Conservation (phyloP, 2,888 invertebrate genomes). For the Temnothorax ravouxi region DNA sequence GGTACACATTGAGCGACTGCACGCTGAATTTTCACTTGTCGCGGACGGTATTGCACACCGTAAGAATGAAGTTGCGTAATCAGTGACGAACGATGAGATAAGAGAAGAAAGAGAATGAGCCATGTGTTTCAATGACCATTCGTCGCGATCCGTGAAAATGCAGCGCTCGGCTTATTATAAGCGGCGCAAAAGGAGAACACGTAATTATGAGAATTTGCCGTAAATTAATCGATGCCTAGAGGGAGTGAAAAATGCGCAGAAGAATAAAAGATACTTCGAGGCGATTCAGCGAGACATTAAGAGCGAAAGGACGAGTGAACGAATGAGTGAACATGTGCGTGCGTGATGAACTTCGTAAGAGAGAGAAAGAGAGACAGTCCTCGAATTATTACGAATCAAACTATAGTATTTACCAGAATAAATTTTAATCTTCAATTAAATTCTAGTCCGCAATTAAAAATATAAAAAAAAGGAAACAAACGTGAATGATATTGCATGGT, state of each 20-base stretch:
- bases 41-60: conserved; percentile 19
- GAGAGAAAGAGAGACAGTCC: conserved; percentile 65
- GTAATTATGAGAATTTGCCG: conserved; percentile 67
- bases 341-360: conserved; percentile 34
- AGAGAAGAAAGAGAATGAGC: conserved; percentile 8
- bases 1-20: conserved; percentile 55
- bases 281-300: conserved; percentile 46
- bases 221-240: conserved; percentile 73
- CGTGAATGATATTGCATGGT: conserved; percentile 48
- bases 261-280: conserved; percentile 54
- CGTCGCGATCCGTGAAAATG: conserved; percentile 60
- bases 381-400: conserved; percentile 84
- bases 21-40: conserved; percentile 60
- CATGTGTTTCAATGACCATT: conserved; percentile 21
- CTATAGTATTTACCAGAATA: conserved; percentile 84
- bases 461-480: conserved; percentile 65
- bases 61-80: conserved; percentile 34
- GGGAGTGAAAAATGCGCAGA: conserved; percentile 48
- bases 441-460: conserved; percentile 84
- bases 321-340: conserved; percentile 34
- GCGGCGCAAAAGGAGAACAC: conserved; percentile 57
- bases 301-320: conserved; percentile 54
- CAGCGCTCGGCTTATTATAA: conserved; percentile 56
- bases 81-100: conserved; percentile 26
- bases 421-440: conserved; percentile 85